These are phyloP conservation scores for Botrylloides violaceus DNA, from an alignment of 23 tunicate genomes.

Conservation along the genomic window DNA sequence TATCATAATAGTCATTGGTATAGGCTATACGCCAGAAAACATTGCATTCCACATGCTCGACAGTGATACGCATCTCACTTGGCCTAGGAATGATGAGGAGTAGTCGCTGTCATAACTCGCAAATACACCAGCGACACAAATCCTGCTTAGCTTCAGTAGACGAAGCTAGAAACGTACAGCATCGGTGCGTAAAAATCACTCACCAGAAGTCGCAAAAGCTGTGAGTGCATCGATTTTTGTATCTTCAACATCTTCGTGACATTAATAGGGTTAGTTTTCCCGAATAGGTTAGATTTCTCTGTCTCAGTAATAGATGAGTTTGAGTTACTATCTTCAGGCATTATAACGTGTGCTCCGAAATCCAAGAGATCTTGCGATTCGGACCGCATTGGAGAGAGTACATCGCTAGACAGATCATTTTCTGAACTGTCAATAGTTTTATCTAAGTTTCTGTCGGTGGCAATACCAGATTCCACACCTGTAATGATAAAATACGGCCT, in stretches of 20 bases:
- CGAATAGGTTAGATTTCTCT: background rate
- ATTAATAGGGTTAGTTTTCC: background rate
- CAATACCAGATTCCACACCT: background rate
- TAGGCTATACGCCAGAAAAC: too few relatives aligned
- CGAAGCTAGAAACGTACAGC: too few relatives aligned
- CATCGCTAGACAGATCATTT: background rate
- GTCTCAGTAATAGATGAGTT: background rate
- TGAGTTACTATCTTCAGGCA: background rate
- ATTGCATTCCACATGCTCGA: too few relatives aligned
- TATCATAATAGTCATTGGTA: too few relatives aligned
- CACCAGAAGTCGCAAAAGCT: background rate
- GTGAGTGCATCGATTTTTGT: background rate
- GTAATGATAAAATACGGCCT: too few relatives aligned
- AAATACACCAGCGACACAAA: too few relatives aligned
- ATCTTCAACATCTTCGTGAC: background rate
- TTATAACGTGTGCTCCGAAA: background rate
- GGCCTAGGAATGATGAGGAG: too few relatives aligned
- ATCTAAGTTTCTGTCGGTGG: background rate
- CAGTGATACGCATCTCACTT: too few relatives aligned
- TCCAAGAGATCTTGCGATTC: background rate
- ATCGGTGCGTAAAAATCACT: too few relatives aligned
- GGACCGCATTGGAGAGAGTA: background rate
- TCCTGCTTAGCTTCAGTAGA: too few relatives aligned
- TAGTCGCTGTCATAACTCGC: too few relatives aligned
- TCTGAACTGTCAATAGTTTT: background rate